phyloP scores from a whole-genome alignment of 2,888 invertebrate species.

The Agrotis ipsilon region DNA sequence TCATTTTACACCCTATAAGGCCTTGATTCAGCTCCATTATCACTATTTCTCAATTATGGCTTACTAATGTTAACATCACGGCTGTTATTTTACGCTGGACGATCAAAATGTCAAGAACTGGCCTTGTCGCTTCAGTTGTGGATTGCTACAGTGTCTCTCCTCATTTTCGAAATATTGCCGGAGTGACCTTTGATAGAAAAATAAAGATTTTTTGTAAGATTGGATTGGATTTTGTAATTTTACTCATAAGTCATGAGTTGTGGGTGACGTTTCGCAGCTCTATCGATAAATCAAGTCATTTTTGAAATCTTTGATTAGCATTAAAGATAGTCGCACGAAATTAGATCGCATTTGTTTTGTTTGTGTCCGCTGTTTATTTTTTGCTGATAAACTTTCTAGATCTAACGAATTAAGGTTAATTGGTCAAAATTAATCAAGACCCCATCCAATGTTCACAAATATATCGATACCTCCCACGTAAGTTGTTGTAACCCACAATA shows the following conservation, averaged over 20 bases:
- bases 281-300: not conserved
- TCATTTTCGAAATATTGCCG: conserved; percentile 16
- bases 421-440: too few species aligned
- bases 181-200: not conserved
- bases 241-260: too few species aligned
- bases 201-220: not conserved
- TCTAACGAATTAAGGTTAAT: too few species aligned
- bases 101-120: conserved; percentile 34
- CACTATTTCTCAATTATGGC: conserved; percentile 30
- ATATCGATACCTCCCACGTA: too few species aligned
- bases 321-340: too few species aligned
- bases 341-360: too few species aligned
- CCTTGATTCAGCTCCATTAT: conserved; percentile 16
- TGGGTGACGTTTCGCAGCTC: not conserved
- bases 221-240: not conserved
- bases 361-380: too few species aligned
- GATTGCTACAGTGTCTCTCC: conserved; percentile 19
- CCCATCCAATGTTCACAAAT: too few species aligned
- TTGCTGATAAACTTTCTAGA: too few species aligned
- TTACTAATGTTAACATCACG: conserved; percentile 19
- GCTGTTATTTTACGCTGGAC: conserved; percentile 35
- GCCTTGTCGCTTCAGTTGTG: conserved; percentile 39
- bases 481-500: too few species aligned
- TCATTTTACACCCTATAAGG: conserved; percentile 12
- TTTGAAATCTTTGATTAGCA: not conserved